These are phyloP conservation scores for Plodia interpunctella DNA, from an alignment of 1,140 invertebrate species.

Conservation along the genomic window DNA sequence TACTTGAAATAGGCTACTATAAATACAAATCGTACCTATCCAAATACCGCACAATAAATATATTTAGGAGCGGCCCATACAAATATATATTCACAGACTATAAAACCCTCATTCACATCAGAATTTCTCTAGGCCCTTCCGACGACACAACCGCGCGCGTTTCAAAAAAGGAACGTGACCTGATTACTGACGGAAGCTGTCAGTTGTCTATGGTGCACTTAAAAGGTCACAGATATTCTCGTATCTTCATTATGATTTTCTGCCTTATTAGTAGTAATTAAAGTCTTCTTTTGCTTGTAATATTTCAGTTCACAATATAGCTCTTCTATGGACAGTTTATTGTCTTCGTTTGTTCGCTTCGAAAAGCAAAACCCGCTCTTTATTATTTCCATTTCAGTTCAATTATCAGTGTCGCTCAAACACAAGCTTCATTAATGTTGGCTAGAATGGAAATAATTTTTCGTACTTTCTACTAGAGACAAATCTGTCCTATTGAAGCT, in stretches of 20 bases:
- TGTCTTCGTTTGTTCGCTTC: conserved; percentile 46
- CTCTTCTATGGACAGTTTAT: conserved; percentile 39
- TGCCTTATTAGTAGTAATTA: conserved; percentile 27
- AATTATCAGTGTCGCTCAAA: conserved; percentile 28
- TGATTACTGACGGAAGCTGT: conserved; percentile 72
- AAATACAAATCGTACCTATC: not conserved
- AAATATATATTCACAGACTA: conserved; percentile 26
- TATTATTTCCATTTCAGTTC: conserved; percentile 56
- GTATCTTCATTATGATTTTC: conserved; percentile 18
- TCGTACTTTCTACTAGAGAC: not conserved
- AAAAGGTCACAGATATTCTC: conserved; percentile 48
- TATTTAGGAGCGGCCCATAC: conserved; percentile 22
- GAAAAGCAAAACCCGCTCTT: conserved; percentile 41
- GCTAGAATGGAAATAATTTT: not conserved
- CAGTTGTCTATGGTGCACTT: conserved; percentile 45
- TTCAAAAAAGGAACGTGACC: conserved; percentile 72
- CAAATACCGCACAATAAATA: conserved; percentile 23
- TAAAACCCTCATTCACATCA: conserved; percentile 45
- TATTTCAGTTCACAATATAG: conserved; percentile 27
- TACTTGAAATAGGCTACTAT: not conserved
- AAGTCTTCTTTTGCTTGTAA: conserved; percentile 20
- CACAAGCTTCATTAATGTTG: conserved; percentile 21
- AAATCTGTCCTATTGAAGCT: too few relatives aligned
- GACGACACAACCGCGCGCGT: conserved; percentile 45
- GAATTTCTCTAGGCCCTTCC: conserved; percentile 38